These are phyloP conservation scores for Halictus quadricinctus DNA, from an alignment of 2,888 invertebrate species.

Conservation along the genomic window DNA sequence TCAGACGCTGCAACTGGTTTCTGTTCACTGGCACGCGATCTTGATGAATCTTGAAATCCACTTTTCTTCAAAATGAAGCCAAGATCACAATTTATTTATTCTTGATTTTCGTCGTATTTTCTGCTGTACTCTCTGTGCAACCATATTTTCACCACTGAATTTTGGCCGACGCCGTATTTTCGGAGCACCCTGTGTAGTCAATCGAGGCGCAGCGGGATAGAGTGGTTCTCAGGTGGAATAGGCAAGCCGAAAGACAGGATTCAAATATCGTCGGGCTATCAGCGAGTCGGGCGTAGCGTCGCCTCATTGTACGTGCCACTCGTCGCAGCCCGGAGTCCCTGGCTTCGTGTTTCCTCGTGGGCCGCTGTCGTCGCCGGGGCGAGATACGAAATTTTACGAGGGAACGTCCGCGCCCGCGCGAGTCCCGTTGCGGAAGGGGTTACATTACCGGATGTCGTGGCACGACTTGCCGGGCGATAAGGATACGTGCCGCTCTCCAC, in stretches of 20 bases:
- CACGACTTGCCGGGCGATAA: constrained; percentile 51
- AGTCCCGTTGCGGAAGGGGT: constrained; percentile 42
- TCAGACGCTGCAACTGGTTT: no score
- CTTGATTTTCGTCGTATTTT: no score
- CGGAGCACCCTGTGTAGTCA: background rate
- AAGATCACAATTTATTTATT: no score
- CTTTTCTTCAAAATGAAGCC: no score
- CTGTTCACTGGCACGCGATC: no score
- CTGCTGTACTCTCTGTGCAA: no score
- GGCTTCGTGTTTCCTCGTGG: constrained; percentile 38
- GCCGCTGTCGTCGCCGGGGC: constrained; percentile 50
- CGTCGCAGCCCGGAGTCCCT: background rate
- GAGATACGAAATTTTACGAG: constrained; percentile 65
- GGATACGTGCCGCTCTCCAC: constrained; percentile 46
- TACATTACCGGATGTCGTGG: constrained; percentile 56
- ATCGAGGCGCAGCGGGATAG: background rate
- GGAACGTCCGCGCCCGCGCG: constrained; percentile 46
- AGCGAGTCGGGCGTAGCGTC: background rate
- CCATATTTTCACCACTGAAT: no score
- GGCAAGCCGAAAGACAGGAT: constrained; percentile 6
- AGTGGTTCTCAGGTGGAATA: background rate
- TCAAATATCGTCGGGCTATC: constrained; percentile 23
- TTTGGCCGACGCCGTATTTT: background rate
- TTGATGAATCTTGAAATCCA: no score
- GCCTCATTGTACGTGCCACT: constrained; percentile 25